Percentiles rank a stretch among this genome's conserved stretches.
Evolutionary conservation across 2,888 invertebrate species (phyloP).

Genomic region (Pammene aurita): DNA sequence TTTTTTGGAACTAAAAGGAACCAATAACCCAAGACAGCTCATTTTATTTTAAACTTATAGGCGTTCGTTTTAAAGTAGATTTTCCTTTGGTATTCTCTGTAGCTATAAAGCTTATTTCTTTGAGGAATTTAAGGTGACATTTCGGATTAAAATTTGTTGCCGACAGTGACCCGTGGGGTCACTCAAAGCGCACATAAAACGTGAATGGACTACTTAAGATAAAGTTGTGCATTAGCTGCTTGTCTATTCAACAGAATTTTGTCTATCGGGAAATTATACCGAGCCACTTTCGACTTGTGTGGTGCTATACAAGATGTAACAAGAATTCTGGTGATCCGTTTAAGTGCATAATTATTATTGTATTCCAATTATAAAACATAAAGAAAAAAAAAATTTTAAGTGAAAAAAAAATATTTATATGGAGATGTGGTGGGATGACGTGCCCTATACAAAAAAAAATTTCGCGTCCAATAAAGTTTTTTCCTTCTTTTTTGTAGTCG

Average conservation of each 20-base stretch:
- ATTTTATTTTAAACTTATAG: not conserved
- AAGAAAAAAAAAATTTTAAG: too few species aligned
- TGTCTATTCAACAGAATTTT: constrained; percentile 26
- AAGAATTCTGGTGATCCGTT: not conserved
- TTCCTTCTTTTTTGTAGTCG: too few species aligned
- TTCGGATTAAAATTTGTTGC: constrained; percentile 41
- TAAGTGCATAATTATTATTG: too few species aligned
- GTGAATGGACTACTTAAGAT: constrained; percentile 45
- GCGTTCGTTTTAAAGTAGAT: not conserved
- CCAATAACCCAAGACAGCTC: not conserved
- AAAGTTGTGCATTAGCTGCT: constrained; percentile 42
- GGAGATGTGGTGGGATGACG: too few species aligned
- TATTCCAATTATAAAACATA: too few species aligned
- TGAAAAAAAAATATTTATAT: too few species aligned
- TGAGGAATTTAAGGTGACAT: constrained; percentile 33
- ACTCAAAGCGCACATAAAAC: constrained; percentile 45
- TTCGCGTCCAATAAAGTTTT: too few species aligned
- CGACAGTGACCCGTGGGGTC: constrained; percentile 37
- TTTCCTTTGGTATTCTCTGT: not conserved
- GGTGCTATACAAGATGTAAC: constrained; percentile 16
- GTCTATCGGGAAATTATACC: constrained; percentile 29
- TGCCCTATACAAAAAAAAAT: too few species aligned
- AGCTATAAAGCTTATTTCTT: not conserved
- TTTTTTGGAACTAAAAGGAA: constrained; percentile 4
- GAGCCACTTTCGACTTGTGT: constrained; percentile 17